Base-by-base conservation (phyloP, 2,113 vertebrate genomes). In the Apaloderma vittatum region DNA sequence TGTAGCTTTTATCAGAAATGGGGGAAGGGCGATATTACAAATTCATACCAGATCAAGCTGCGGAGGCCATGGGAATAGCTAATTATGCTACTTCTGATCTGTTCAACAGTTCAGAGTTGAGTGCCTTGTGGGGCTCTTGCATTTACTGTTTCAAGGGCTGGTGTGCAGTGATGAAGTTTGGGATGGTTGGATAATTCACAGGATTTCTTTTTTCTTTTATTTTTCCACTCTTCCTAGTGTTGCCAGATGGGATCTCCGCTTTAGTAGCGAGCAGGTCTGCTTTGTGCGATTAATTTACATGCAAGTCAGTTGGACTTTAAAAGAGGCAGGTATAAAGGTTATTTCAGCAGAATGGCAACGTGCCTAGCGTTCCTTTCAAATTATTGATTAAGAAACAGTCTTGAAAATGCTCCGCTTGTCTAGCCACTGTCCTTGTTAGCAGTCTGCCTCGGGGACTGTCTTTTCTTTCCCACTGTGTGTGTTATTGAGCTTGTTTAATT, bases 291-390 rank as follows among this genome's bases (percentile, higher is more conserved):
- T 80, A 59, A 92, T 94, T 96, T 74, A 58, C 45, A 23, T 79
- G 55, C 63, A 36, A 83, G 90, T 90, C 71, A 74, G 37, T 37
- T 76, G 82, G 67, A 59, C 63, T 95, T 96, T 37, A 66, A 83
- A 68, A 81, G 67, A 84, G 68, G 43, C 79, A 75, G 82, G 59
- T 96, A 48, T 26, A 88, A 92, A 92, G 92, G 90, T 94, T 94
- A 55, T 74, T 91, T 90, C 55, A 23, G 23, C 77, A 74, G 79
- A 36, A 52, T 74, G 93, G 93, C 80, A 32, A 4, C 52, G 88
- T 92, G 72, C 78, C 85, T 79, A 19, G 52, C 65, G 54, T 93
- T 95, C 68, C 61, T 86, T 92, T 92, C 72, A 54, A 26, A 20
- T 71, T 86, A 81, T 86, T 70, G 84, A 71, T 90, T n/a, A 65